Conservation (phyloP, 2,797 vertebrate species). For the Epinephelus awoara region DNA sequence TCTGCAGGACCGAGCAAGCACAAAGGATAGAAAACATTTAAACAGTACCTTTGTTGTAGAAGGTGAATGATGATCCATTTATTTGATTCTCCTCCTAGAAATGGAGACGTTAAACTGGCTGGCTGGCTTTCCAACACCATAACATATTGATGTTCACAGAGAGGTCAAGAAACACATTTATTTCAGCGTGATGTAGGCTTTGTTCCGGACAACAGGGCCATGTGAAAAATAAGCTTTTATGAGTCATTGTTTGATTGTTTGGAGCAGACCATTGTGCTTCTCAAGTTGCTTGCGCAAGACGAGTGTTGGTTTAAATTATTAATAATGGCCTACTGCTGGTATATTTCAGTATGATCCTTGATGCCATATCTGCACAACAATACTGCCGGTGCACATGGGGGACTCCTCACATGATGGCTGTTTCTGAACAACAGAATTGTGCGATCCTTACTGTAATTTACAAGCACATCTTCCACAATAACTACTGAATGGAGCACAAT, state of each 20-base stretch:
- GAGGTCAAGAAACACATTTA: slow-evolving; percentile 8
- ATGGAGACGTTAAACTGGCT: neutral
- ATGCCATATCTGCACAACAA: slow-evolving; percentile 19
- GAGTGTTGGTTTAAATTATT: slow-evolving; percentile 67
- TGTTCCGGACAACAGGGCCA: slow-evolving; percentile 8
- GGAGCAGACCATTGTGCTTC: slow-evolving; percentile 43
- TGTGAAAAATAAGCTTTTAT: slow-evolving; percentile 26
- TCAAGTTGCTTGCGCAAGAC: slow-evolving; percentile 53
- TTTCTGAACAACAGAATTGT: neutral
- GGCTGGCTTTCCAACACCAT: neutral
- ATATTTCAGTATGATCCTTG: slow-evolving; percentile 46
- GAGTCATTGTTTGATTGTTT: slow-evolving; percentile 56
- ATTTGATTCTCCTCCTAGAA: slow-evolving; percentile 6
- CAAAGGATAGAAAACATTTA: slow-evolving; percentile 41
- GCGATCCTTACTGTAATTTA: slow-evolving; percentile 21
- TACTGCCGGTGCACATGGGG: neutral
- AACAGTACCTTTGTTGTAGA: slow-evolving; percentile 21
- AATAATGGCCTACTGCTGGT: slow-evolving; percentile 47
- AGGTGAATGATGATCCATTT: neutral
- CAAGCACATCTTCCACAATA: neutral
- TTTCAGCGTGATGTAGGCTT: neutral
- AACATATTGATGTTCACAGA: neutral
- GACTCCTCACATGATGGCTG: neutral
- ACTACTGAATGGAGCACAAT: neutral
- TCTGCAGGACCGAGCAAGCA: slow-evolving; percentile 22